Evolutionary conservation across 2,797 vertebrate genomes (phyloP).

Genomic region (Mormyrops boulengeri): DNA sequence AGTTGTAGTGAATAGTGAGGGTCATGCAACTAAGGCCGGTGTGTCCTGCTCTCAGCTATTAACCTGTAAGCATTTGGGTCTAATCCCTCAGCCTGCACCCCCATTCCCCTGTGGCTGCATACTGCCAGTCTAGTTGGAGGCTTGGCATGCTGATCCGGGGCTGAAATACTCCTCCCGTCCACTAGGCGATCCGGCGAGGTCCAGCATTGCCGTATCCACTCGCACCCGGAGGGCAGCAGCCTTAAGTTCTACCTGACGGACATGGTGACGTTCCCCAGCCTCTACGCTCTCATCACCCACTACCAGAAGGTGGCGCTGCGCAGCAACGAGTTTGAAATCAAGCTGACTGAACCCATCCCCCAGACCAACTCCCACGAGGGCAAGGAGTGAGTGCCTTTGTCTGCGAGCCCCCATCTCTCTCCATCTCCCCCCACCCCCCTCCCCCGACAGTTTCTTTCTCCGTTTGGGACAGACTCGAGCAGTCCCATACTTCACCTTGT

Average conservation of each 20-base stretch:
- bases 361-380: slow-evolving; percentile 97
- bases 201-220: slow-evolving; percentile 97
- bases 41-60: background rate
- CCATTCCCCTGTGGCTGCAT: background rate
- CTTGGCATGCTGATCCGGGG: background rate
- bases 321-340: slow-evolving; percentile 99
- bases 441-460: background rate
- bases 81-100: background rate
- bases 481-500: background rate
- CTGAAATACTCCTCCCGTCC: background rate
- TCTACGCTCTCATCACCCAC: slow-evolving; percentile 92
- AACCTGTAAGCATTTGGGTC: background rate
- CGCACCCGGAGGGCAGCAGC: slow-evolving; percentile 87
- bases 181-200: slow-evolving; percentile 88
- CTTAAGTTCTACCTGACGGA: slow-evolving; percentile 97
- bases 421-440: background rate
- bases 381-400: slow-evolving; percentile 80
- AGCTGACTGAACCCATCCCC: slow-evolving; percentile 89
- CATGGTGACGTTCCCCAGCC: slow-evolving; percentile 93
- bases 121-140: background rate
- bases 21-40: background rate
- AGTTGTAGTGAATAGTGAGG: background rate
- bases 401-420: background rate
- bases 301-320: slow-evolving; percentile 96
- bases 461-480: background rate